Base-by-base conservation (phyloP, 2,797 vertebrate genomes). In the Thaleichthys pacificus region DNA sequence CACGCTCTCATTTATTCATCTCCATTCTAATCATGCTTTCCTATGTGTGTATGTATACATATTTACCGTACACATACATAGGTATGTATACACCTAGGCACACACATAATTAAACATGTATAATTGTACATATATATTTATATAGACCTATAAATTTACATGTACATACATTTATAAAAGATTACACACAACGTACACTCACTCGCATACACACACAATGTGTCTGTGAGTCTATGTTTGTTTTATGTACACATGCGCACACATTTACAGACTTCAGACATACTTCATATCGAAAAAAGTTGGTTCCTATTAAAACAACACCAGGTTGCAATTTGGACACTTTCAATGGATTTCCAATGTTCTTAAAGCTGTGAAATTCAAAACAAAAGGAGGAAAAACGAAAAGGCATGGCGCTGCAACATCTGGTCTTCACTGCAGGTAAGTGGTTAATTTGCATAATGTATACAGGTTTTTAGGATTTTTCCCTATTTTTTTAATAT, bases 391-490 rank as follows among this genome's bases (percentile, higher is more conserved):
- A 70, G 70, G 72, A 75, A 78, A 80, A 54, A 76, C 26, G 84
- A 84, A 94, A 95, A 96, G 93, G 94, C 91, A 93, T 94, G 94
- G 90, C 93, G 92, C 93, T 95, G 92, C 93, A 92, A 94, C 85
- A 91, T 91, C 92, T 93, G 92, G 92, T 94, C 92, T 90, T 92
- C 91, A 93, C 92, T 92, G 93, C 91, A 92, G 93, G 92, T 96
- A 94, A 93, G 93, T 93, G 93, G 93, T 95, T 94, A 93, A 94
- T 94, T 95, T 96, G 94, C 94, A 95, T 96, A 95, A 96, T 94
- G 94, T 96, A 95, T 96, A 96, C 90, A 93, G 89, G 89, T 90
- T 91, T 92, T 90, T 89, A 88, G 84, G 86, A 89, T 85, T 89
- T 89, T 92, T 89, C 86, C 82, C 68, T 91, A 88, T 63, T 66